Evolutionary conservation across 2,113 vertebrate genomes (phyloP).

Genomic region (Elephantulus edwardii): DNA sequence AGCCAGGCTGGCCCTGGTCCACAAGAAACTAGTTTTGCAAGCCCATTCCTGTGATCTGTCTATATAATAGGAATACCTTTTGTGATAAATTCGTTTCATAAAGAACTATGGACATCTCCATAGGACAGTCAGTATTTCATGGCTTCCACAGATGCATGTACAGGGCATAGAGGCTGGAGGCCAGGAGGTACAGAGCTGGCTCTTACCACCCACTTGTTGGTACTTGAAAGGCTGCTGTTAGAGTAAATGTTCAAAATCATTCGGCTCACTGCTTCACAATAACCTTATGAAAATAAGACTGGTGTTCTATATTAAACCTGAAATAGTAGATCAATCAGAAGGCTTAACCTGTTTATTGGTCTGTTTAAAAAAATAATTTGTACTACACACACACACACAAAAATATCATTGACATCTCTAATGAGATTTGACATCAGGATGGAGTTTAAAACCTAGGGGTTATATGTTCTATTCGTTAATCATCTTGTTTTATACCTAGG

Average conservation of each 20-base stretch:
- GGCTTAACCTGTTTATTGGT: neutral
- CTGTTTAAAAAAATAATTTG: slow-evolving; percentile 5
- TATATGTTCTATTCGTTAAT: neutral
- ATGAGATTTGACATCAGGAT: neutral
- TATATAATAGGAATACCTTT: neutral
- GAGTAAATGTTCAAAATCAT: neutral
- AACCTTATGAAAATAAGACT: neutral
- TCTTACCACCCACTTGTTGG: too few relatives aligned
- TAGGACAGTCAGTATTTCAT: neutral
- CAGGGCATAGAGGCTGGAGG: neutral
- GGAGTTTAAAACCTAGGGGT: neutral
- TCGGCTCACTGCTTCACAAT: neutral
- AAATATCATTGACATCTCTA: neutral
- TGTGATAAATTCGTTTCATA: neutral
- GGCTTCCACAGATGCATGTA: neutral
- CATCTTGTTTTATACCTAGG: slow-evolving; percentile 54
- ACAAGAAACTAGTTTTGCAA: neutral
- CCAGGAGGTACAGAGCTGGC: neutral
- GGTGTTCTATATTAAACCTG: neutral
- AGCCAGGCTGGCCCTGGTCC: too few relatives aligned
- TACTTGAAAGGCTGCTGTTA: neutral
- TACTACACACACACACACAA: neutral
- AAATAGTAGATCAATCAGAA: neutral
- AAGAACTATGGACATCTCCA: neutral
- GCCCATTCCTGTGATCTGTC: neutral